phyloP scores from a whole-genome alignment of 2,113 vertebrate species.

The Phaetusa simplex region DNA sequence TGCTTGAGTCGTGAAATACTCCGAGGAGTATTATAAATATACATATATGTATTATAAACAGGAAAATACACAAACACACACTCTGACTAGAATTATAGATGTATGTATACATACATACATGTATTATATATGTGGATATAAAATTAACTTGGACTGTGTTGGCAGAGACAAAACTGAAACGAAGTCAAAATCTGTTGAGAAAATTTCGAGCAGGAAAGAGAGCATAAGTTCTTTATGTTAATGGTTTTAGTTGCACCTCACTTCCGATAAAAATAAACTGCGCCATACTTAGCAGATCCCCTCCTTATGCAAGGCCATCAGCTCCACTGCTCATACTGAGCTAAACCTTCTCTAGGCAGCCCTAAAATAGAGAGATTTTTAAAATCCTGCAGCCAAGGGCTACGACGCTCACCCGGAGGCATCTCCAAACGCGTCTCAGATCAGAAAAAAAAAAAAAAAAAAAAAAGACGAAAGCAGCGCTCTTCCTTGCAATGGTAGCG shows the following conservation, averaged over 20 bases:
- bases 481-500: background rate
- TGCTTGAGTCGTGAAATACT: conserved; percentile 79
- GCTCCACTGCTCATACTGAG: background rate
- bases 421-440: background rate
- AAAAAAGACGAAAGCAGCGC: background rate
- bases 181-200: conserved; percentile 37
- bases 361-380: conserved; percentile 22
- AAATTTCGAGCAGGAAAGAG: conserved; percentile 41
- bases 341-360: conserved; percentile 16
- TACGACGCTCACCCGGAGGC: background rate
- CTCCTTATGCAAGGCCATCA: conserved; percentile 18
- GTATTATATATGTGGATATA: conserved; percentile 5
- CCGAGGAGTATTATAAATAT: conserved; percentile 71
- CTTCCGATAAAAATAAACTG: conserved; percentile 47
- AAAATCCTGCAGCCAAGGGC: conserved; percentile 10
- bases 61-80: conserved; percentile 67
- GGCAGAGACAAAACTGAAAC: conserved; percentile 50
- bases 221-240: conserved; percentile 30
- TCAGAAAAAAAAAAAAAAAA: background rate
- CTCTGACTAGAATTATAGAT: conserved; percentile 40
- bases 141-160: conserved; percentile 38
- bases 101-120: conserved; percentile 49
- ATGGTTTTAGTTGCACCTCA: conserved; percentile 32
- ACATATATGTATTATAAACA: conserved; percentile 73
- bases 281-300: conserved; percentile 39